Evolutionary conservation across 2,797 vertebrate species (phyloP).

Genomic region (Heterohyrax brucei): DNA sequence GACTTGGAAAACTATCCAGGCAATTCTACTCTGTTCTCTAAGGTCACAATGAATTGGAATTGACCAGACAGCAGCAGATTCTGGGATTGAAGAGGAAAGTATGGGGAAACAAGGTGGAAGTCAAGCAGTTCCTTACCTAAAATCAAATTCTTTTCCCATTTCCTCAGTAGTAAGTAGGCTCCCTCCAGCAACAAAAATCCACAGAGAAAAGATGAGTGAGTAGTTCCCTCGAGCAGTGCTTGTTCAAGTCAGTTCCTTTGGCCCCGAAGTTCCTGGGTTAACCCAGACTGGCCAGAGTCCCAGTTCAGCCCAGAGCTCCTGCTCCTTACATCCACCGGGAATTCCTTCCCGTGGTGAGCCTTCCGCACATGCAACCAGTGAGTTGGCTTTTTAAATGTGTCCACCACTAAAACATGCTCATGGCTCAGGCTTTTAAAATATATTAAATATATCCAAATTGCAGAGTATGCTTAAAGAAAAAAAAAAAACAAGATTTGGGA

Average conservation of each 20-base stretch:
- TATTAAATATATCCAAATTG: background rate
- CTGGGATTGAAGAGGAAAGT: slow-evolving; percentile 46
- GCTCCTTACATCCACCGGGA: background rate
- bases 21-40: too few species aligned
- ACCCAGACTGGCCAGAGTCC: background rate
- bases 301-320: background rate
- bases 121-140: slow-evolving; percentile 38
- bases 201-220: background rate
- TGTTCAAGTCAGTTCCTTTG: background rate
- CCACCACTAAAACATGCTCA: background rate
- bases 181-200: slow-evolving; percentile 39
- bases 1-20: too few species aligned
- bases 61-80: background rate
- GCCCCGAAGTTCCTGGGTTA: background rate
- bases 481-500: background rate
- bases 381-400: background rate
- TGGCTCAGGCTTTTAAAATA: background rate
- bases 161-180: background rate
- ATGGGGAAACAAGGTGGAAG: slow-evolving; percentile 6
- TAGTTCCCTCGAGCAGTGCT: background rate
- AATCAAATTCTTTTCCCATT: slow-evolving; percentile 19
- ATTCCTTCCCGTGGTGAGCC: background rate
- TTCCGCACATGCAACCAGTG: background rate
- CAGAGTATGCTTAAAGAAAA: slow-evolving; percentile 24
- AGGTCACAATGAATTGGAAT: too few species aligned